A percentile compares a stretch with the other conserved stretches of the same genome.
Conservation (phyloP, 2,888 invertebrate species). For the Leptinotarsa rubiginosa region DNA sequence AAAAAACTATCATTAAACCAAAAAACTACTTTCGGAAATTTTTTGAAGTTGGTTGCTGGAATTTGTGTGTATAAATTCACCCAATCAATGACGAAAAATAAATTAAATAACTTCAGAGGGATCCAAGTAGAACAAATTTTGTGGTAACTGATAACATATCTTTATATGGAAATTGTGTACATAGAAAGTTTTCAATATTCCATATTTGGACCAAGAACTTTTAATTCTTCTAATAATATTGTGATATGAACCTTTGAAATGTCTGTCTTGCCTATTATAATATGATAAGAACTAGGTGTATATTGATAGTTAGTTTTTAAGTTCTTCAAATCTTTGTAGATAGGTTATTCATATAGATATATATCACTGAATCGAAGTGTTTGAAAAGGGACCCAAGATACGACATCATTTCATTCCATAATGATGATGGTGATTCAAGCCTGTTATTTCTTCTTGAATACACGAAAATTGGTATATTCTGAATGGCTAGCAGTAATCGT, state of each 20-base stretch:
- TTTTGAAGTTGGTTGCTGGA: no score
- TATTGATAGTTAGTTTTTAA: slow-evolving; percentile 23
- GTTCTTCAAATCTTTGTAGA: slow-evolving; percentile 20
- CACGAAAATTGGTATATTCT: no score
- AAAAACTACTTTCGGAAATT: no score
- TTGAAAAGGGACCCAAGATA: slow-evolving; percentile 23
- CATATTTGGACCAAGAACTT: slow-evolving; percentile 49
- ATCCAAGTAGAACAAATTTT: neutral
- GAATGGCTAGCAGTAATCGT: no score
- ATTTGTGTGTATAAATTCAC: no score
- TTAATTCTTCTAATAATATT: slow-evolving; percentile 43
- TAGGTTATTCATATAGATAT: neutral
- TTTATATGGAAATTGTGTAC: slow-evolving; percentile 30
- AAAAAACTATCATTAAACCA: no score
- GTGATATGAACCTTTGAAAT: slow-evolving; percentile 45
- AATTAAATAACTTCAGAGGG: neutral
- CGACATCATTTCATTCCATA: neutral
- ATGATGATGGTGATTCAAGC: no score
- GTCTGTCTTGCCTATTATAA: slow-evolving; percentile 7
- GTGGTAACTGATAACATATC: slow-evolving; percentile 16
- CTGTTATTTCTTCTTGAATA: no score
- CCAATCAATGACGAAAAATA: neutral
- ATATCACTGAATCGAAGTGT: slow-evolving; percentile 21
- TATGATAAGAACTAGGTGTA: slow-evolving; percentile 4
- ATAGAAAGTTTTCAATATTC: slow-evolving; percentile 38